A percentile compares a stretch with the other conserved stretches of the same genome.
Conservation (phyloP, 2,797 vertebrate genomes). For the Clamator glandarius region DNA sequence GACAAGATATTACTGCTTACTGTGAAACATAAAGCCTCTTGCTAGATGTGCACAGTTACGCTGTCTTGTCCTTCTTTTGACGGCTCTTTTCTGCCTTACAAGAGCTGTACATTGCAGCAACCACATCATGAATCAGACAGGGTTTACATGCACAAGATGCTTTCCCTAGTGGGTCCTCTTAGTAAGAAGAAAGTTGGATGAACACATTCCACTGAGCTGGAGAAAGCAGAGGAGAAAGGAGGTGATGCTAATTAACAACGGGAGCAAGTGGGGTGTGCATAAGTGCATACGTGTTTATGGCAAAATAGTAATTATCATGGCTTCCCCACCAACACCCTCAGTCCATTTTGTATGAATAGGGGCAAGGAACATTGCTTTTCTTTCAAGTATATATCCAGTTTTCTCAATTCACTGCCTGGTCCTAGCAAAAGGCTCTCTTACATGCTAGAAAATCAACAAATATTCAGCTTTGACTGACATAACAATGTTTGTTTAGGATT, state of each 20-base stretch:
- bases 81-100: not conserved
- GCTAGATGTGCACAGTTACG: not conserved
- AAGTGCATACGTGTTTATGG: not conserved
- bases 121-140: not conserved
- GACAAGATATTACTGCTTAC: not conserved
- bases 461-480: not conserved
- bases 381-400: not conserved
- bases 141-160: not conserved
- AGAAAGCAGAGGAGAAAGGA: not conserved
- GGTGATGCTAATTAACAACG: not conserved
- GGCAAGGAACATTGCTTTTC: rapidly evolving
- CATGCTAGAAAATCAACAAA: not conserved
- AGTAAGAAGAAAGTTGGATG: not conserved
- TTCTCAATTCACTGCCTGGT: not conserved
- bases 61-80: not conserved
- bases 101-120: not conserved
- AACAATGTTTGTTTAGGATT: not conserved
- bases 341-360: not conserved
- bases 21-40: not conserved
- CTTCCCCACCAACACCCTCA: not conserved
- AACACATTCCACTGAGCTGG: not conserved
- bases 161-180: not conserved
- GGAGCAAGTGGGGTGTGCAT: not conserved
- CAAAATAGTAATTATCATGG: not conserved
- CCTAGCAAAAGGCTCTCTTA: not conserved